Conservation (phyloP, 2,113 vertebrate genomes). For the Pheucticus melanocephalus region DNA sequence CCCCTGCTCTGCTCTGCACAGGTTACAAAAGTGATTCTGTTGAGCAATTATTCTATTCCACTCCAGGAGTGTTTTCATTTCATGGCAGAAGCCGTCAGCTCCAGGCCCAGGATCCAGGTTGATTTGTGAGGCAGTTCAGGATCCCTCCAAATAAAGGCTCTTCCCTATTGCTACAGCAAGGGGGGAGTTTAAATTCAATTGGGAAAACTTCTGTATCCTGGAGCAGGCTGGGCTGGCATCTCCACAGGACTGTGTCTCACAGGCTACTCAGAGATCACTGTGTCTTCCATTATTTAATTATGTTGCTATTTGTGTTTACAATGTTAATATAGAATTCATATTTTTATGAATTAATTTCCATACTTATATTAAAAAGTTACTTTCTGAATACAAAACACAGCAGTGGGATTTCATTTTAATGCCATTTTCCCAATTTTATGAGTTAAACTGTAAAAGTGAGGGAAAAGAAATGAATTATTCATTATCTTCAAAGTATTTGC, state of each 20-base stretch:
- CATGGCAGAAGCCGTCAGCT: background rate
- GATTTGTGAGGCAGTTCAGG: background rate
- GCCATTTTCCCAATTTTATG: background rate
- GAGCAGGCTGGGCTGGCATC: background rate
- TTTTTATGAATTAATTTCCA: background rate
- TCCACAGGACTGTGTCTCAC: background rate
- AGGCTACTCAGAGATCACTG: background rate
- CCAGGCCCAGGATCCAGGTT: background rate
- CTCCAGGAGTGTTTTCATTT: background rate
- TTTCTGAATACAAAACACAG: background rate
- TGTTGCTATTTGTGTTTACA: background rate
- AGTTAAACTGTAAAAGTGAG: background rate
- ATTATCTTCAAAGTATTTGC: background rate
- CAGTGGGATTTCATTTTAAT: background rate
- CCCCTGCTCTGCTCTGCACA: background rate
- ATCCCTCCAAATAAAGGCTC: background rate
- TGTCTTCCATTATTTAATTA: background rate
- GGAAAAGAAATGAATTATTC: background rate
- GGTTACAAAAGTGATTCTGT: background rate
- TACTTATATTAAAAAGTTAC: background rate
- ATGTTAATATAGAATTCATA: background rate
- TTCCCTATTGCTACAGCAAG: background rate
- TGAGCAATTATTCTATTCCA: background rate
- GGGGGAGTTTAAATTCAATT: background rate
- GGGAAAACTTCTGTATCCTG: background rate